Percentiles rank a stretch among this genome's conserved stretches.
phyloP scores from a whole-genome alignment of 2,888 invertebrate species.

The Deilephila elpenor region DNA sequence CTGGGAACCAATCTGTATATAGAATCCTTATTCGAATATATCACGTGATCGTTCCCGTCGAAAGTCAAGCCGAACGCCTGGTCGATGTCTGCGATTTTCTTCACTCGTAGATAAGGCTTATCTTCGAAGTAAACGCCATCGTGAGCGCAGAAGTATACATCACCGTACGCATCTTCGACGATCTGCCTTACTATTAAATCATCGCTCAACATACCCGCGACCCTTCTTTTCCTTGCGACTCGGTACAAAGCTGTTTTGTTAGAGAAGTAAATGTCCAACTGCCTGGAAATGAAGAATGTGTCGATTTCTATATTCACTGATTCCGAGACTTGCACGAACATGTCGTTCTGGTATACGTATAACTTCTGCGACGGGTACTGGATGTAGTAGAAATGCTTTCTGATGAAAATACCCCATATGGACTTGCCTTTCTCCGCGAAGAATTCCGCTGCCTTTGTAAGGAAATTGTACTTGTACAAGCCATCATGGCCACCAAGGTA shows the following conservation, averaged over 20 bases:
- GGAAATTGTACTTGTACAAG: slow-evolving; percentile 73
- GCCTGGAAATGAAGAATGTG: slow-evolving; percentile 65
- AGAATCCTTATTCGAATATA: slow-evolving; percentile 64
- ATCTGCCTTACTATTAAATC: slow-evolving; percentile 65
- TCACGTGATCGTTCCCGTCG: slow-evolving; percentile 65
- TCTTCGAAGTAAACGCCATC: slow-evolving; percentile 71
- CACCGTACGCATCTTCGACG: slow-evolving; percentile 68
- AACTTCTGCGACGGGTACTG: slow-evolving; percentile 70
- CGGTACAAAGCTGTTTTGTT: slow-evolving; percentile 75
- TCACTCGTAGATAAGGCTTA: slow-evolving; percentile 59
- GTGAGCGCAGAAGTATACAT: slow-evolving; percentile 63
- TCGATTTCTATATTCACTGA: slow-evolving; percentile 66
- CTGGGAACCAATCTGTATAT: slow-evolving; percentile 65
- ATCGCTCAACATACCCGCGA: slow-evolving; percentile 57
- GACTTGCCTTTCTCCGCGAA: slow-evolving; percentile 72
- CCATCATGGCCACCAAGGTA: slow-evolving; percentile 77
- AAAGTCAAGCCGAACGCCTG: slow-evolving; percentile 68
- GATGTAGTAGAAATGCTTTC: slow-evolving; percentile 73
- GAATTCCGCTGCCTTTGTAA: slow-evolving; percentile 64
- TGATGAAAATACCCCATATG: slow-evolving; percentile 69
- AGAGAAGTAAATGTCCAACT: slow-evolving; percentile 64
- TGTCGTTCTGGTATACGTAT: slow-evolving; percentile 60
- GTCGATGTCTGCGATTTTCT: slow-evolving; percentile 57
- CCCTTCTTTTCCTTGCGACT: slow-evolving; percentile 53
- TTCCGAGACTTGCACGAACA: slow-evolving; percentile 64